A percentile compares a stretch with the other conserved stretches of the same genome.
phyloP scores from a whole-genome alignment of 2,888 invertebrate genomes.

The Terebella lapidaria region DNA sequence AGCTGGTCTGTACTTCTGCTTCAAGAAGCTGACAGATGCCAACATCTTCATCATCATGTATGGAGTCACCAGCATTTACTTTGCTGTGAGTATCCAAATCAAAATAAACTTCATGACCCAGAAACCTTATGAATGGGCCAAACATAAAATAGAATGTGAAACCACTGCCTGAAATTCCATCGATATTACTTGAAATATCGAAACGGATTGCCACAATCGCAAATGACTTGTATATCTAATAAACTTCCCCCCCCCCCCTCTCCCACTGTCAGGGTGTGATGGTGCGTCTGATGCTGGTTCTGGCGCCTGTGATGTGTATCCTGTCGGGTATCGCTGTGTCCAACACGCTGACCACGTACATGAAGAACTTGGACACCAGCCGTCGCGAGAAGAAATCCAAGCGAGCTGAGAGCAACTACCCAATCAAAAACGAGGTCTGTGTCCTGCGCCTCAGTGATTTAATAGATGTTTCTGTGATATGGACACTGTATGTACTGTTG shows the following conservation, averaged over 20 bases:
- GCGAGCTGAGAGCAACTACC: conserved; percentile 60
- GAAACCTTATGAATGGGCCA: no score
- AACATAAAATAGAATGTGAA: no score
- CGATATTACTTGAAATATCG: no score
- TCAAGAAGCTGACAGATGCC: conserved; percentile 85
- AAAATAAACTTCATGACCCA: no score
- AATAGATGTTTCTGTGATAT: no score
- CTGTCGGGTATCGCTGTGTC: conserved; percentile 93
- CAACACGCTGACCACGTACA: conserved; percentile 75
- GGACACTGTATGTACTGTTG: no score
- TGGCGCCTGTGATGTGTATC: conserved; percentile 98
- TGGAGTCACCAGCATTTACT: conserved; percentile 88
- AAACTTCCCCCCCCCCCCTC: no score
- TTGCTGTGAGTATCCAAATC: conserved; percentile 18
- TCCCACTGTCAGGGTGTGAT: conserved; percentile 99
- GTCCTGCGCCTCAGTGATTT: no score
- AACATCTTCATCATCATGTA: conserved; percentile 97
- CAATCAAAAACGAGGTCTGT: conserved; percentile 73
- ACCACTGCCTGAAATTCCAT: no score
- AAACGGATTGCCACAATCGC: no score
- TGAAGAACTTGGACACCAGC: conserved; percentile 59
- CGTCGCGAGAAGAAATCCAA: conserved; percentile 40
- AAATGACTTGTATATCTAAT: no score
- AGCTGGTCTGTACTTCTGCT: conserved; percentile 95
- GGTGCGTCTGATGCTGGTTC: conserved; percentile 96